Conservation (phyloP, 2,113 vertebrate species). For the Percopsis transmontana region DNA sequence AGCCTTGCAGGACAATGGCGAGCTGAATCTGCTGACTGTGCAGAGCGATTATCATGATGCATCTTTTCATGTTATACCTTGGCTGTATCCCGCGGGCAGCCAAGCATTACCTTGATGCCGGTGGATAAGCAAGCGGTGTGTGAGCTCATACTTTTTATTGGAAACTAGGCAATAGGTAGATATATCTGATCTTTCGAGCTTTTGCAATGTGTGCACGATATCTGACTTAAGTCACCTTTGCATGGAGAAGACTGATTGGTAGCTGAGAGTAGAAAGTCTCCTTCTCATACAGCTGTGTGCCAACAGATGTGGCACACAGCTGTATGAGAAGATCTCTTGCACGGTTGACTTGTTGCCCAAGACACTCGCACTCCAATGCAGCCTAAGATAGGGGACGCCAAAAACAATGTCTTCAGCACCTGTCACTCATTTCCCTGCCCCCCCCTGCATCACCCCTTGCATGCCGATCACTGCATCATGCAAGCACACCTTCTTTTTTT, state of each 20-base stretch:
- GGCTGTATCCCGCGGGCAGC: background rate
- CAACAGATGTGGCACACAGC: no score
- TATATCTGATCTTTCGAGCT: no score
- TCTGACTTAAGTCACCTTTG: no score
- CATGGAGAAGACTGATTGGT: no score
- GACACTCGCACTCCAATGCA: background rate
- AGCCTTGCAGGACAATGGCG: background rate
- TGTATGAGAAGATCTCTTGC: constrained; percentile 1
- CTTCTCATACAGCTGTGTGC: no score
- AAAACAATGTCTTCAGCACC: no score
- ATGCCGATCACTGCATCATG: constrained; percentile 38
- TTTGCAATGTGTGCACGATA: no score
- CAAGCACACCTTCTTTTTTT: constrained; percentile 26
- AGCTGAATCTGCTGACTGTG: constrained; percentile 26
- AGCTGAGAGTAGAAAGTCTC: no score
- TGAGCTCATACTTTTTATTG: background rate
- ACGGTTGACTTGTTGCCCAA: constrained; percentile 25
- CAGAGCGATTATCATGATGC: background rate
- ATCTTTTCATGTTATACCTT: constrained; percentile 20
- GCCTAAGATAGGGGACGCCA: background rate
- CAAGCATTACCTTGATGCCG: background rate
- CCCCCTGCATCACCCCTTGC: constrained; percentile 13
- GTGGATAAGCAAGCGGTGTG: background rate
- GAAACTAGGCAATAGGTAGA: no score
- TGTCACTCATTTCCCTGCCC: background rate